phyloP scores from a whole-genome alignment of 2,113 vertebrate species.

The Cathartes aura region DNA sequence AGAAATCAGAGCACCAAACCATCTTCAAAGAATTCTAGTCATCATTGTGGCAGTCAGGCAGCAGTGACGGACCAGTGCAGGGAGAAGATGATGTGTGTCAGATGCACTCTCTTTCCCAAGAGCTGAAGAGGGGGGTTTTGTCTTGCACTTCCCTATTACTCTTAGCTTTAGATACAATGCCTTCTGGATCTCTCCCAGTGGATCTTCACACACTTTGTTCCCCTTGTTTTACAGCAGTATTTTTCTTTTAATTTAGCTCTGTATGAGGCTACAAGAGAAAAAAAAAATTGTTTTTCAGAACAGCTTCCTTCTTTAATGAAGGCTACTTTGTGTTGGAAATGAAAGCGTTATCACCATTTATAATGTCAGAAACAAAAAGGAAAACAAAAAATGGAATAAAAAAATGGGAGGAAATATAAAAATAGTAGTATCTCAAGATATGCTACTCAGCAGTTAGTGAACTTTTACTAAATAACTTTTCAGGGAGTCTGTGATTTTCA shows the following conservation, averaged over 20 bases:
- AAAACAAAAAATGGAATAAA: not conserved
- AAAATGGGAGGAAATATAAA: not conserved
- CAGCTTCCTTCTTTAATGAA: not conserved
- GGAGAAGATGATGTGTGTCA: not conserved
- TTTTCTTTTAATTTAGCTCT: not conserved
- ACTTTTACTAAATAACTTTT: not conserved
- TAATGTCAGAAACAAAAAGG: not conserved
- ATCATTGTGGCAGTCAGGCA: fast-evolving
- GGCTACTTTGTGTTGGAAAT: not conserved
- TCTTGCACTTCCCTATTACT: not conserved
- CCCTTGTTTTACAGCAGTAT: not conserved
- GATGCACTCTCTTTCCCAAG: not conserved
- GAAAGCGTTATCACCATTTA: not conserved
- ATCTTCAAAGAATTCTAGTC: not conserved
- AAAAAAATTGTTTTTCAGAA: not conserved
- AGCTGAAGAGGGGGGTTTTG: not conserved
- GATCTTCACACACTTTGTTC: not conserved
- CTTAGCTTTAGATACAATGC: not conserved
- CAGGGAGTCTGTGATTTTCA: not conserved
- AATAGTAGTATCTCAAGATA: not conserved
- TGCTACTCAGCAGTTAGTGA: not conserved
- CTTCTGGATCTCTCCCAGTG: not conserved
- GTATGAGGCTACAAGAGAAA: not conserved
- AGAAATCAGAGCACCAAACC: not conserved
- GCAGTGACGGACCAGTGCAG: not conserved